Conservation (phyloP, 2,797 vertebrate genomes). For the Denticeps clupeoides region DNA sequence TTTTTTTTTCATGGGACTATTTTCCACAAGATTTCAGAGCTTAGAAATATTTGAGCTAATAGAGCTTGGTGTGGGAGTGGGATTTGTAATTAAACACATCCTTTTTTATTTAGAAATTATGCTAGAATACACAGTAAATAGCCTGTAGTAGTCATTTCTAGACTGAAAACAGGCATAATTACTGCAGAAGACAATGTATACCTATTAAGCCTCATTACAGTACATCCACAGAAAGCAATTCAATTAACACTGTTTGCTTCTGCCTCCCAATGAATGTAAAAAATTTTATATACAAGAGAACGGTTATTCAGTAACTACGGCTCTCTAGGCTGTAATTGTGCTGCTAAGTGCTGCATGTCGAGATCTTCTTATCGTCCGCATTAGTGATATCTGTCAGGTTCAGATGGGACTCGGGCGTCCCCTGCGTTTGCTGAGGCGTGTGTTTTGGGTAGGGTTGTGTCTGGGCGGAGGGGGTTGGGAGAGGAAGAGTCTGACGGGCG, state of each 20-base stretch:
- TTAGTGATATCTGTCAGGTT: constrained; percentile 14
- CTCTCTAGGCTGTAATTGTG: constrained; percentile 39
- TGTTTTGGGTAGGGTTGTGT: background rate
- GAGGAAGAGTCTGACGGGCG: constrained; percentile 48
- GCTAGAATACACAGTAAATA: constrained; percentile 22
- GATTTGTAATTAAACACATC: too few species aligned
- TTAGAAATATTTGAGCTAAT: too few species aligned
- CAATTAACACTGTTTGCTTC: constrained; percentile 61
- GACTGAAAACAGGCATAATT: constrained; percentile 55
- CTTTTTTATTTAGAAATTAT: constrained; percentile 17
- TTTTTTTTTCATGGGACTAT: too few species aligned
- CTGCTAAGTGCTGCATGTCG: constrained; percentile 30
- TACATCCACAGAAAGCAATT: constrained; percentile 57
- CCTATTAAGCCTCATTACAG: constrained; percentile 63
- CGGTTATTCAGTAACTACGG: constrained; percentile 38
- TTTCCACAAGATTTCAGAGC: too few species aligned
- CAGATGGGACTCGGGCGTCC: constrained; percentile 5
- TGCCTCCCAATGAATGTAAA: constrained; percentile 53
- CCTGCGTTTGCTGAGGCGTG: background rate
- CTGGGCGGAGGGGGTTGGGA: background rate
- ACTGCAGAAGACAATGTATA: constrained; percentile 56
- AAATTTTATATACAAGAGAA: constrained; percentile 48
- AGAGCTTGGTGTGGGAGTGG: too few species aligned
- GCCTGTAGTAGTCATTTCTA: constrained; percentile 28
- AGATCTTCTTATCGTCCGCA: constrained; percentile 43